Evolutionary conservation across 2,113 vertebrate genomes (phyloP).

Genomic region (Daboia siamensis): DNA sequence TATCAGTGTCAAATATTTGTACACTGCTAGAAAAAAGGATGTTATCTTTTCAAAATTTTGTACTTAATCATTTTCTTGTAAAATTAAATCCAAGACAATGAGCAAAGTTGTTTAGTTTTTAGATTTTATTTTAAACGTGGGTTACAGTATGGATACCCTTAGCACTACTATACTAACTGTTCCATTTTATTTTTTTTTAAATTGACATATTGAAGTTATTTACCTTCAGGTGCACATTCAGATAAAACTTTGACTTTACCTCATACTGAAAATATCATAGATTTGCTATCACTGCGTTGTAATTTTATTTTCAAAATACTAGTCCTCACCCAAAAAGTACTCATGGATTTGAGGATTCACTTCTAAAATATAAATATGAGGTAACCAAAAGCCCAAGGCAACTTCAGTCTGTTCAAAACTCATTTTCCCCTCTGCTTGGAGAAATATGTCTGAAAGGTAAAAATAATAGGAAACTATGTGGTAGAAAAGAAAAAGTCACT

Average conservation of each 20-base stretch:
- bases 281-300: slow-evolving; percentile 68
- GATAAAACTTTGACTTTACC: slow-evolving; percentile 69
- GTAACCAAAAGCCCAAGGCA: slow-evolving; percentile 69
- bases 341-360: slow-evolving; percentile 67
- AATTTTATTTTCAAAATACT: slow-evolving; percentile 78
- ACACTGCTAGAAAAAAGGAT: slow-evolving; percentile 46
- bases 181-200: slow-evolving; percentile 35
- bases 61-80: slow-evolving; percentile 41
- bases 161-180: slow-evolving; percentile 48
- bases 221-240: slow-evolving; percentile 71
- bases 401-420: slow-evolving; percentile 70
- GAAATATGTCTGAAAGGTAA: slow-evolving; percentile 69
- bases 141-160: slow-evolving; percentile 23
- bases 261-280: slow-evolving; percentile 67
- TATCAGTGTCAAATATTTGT: slow-evolving; percentile 44
- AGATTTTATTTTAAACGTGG: slow-evolving; percentile 35
- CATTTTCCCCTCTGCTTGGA: slow-evolving; percentile 73
- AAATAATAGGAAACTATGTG: slow-evolving; percentile 62
- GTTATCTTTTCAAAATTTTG: slow-evolving; percentile 29
- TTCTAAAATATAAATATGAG: slow-evolving; percentile 82
- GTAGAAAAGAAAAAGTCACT: slow-evolving; percentile 47
- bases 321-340: slow-evolving; percentile 72
- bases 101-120: slow-evolving; percentile 49
- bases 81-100: slow-evolving; percentile 34
- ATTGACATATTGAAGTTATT: slow-evolving; percentile 65